These are phyloP conservation scores for Oostethus manadensis DNA, from an alignment of 2,113 vertebrate genomes.

Conservation along the genomic window DNA sequence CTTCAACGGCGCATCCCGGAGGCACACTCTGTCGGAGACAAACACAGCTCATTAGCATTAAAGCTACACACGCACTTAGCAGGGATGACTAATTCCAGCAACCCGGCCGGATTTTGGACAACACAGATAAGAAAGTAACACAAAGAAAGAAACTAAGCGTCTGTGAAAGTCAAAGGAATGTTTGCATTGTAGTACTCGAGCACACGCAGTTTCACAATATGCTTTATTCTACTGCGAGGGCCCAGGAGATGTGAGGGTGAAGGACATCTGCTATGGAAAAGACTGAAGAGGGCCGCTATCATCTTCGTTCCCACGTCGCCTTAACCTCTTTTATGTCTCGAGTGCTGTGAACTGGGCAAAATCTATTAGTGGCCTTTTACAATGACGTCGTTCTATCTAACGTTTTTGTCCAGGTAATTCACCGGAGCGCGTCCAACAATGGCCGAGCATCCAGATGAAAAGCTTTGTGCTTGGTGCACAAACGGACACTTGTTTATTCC, in stretches of 20 bases:
- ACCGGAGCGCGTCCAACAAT: conserved; percentile 58
- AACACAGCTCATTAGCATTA: too few relatives aligned
- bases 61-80: too few relatives aligned
- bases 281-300: conserved; percentile 42
- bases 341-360: conserved; percentile 63
- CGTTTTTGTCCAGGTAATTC: conserved; percentile 68
- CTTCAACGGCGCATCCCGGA: too few relatives aligned
- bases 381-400: conserved; percentile 60
- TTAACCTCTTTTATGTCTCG: conserved; percentile 66
- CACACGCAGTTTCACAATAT: background rate
- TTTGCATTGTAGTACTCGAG: background rate
- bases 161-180: background rate
- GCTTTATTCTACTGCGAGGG: conserved; percentile 9
- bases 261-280: conserved; percentile 50
- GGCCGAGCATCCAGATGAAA: conserved; percentile 65
- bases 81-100: too few relatives aligned
- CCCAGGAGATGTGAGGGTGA: conserved; percentile 29
- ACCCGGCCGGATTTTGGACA: too few relatives aligned
- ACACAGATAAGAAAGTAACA: too few relatives aligned
- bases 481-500: conserved; percentile 69
- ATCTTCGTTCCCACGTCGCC: conserved; percentile 49
- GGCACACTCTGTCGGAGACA: too few relatives aligned
- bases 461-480: conserved; percentile 65
- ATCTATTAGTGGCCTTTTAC: conserved; percentile 66
- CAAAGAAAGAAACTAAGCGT: background rate